These are phyloP conservation scores for Caligus rogercresseyi DNA, from an alignment of 1,140 invertebrate species.

Conservation along the genomic window DNA sequence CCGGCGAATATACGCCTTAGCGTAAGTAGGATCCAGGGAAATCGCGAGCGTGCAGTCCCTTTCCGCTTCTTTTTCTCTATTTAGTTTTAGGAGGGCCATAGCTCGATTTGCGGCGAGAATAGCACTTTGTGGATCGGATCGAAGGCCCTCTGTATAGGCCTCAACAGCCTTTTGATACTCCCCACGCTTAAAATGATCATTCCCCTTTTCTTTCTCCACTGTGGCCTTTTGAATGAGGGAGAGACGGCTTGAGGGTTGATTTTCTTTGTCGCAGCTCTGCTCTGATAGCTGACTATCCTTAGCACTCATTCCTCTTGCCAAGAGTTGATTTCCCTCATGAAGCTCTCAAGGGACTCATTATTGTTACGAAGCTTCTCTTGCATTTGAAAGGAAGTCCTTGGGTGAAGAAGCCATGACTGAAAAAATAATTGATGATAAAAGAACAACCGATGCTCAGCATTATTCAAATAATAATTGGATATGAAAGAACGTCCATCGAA, in stretches of 20 bases:
- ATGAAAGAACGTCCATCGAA: too few relatives aligned
- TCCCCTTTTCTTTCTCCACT: constrained; percentile 40
- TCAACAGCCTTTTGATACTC: constrained; percentile 58
- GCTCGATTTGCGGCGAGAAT: constrained; percentile 70
- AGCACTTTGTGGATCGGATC: constrained; percentile 52
- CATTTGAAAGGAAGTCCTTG: neutral
- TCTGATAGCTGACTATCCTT: constrained; percentile 13
- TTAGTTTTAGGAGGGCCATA: constrained; percentile 60
- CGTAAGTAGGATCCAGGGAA: constrained; percentile 48
- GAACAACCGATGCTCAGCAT: too few relatives aligned
- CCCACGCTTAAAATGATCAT: constrained; percentile 52
- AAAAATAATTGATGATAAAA: neutral
- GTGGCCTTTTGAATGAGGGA: constrained; percentile 8
- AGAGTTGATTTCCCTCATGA: constrained; percentile 6
- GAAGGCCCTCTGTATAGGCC: constrained; percentile 57
- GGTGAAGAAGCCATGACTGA: neutral
- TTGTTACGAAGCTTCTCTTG: constrained; percentile 4
- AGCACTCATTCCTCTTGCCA: constrained; percentile 8
- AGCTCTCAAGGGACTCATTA: neutral
- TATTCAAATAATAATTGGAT: too few relatives aligned
- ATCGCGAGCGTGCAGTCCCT: constrained; percentile 52
- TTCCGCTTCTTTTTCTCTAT: constrained; percentile 58
- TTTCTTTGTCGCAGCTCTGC: neutral
- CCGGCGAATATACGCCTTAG: constrained; percentile 57
- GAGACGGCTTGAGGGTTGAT: neutral